phyloP scores from a whole-genome alignment of 2,888 invertebrate genomes.

The Lucinisca nassula region DNA sequence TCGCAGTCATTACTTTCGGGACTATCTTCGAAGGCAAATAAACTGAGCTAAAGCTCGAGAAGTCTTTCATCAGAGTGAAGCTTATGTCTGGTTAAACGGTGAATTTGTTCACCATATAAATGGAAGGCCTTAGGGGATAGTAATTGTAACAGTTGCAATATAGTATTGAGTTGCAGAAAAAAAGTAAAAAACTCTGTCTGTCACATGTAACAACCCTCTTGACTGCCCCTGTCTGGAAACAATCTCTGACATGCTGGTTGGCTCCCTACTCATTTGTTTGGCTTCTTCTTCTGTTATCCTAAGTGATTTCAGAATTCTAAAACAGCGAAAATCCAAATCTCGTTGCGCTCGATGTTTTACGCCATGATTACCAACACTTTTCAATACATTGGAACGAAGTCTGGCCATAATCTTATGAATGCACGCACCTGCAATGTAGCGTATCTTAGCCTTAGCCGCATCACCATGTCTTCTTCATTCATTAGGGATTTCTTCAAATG shows the following conservation, averaged over 20 bases:
- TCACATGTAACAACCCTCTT: neutral
- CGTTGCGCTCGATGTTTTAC: neutral
- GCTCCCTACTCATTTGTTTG: neutral
- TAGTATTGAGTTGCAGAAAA: neutral
- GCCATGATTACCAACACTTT: neutral
- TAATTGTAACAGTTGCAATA: neutral
- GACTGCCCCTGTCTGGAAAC: neutral
- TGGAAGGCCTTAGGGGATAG: neutral
- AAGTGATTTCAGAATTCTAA: neutral
- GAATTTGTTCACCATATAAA: neutral
- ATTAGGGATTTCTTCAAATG: neutral
- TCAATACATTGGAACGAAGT: neutral
- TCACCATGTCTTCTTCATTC: neutral
- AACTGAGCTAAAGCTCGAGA: no score
- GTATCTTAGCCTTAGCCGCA: neutral
- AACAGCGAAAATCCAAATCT: neutral
- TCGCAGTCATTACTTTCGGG: no score
- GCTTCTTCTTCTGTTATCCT: neutral
- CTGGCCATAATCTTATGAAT: neutral
- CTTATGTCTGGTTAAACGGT: no score
- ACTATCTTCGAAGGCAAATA: no score
- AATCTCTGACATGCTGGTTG: neutral
- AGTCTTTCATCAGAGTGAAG: no score
- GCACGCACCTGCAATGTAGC: constrained; percentile 9
- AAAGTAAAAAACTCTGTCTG: neutral